These are phyloP conservation scores for Nematopogon swammerdamellus DNA, from an alignment of 2,888 invertebrate genomes.

Conservation along the genomic window DNA sequence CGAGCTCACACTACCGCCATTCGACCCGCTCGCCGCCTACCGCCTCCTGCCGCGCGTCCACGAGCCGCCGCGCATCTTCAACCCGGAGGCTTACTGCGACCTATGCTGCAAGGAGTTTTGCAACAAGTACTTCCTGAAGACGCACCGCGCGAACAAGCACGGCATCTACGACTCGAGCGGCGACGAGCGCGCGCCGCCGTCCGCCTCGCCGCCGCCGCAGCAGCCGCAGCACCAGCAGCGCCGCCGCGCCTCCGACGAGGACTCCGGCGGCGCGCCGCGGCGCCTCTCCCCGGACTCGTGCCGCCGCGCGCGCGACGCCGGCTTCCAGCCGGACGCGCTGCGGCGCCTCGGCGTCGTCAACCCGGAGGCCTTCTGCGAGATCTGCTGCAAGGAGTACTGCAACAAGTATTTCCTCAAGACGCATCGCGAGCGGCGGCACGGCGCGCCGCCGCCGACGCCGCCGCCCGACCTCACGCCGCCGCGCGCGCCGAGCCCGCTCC, in stretches of 20 bases:
- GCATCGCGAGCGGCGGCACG: slow-evolving; percentile 92
- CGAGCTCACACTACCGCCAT: slow-evolving; percentile 40
- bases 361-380: slow-evolving; percentile 89
- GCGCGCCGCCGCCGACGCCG: slow-evolving; percentile 55
- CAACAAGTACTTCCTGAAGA: slow-evolving; percentile 97
- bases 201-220: slow-evolving; percentile 32
- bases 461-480: slow-evolving; percentile 51
- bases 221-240: slow-evolving; percentile 50
- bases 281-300: slow-evolving; percentile 59
- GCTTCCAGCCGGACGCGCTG: slow-evolving; percentile 69
- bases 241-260: slow-evolving; percentile 41
- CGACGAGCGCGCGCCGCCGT: slow-evolving; percentile 22
- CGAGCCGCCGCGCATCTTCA: slow-evolving; percentile 80
- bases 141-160: slow-evolving; percentile 97
- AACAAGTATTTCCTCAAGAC: slow-evolving; percentile 90
- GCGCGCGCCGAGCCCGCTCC: slow-evolving; percentile 30
- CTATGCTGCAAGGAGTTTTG: slow-evolving; percentile 98
- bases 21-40: slow-evolving; percentile 55
- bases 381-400: slow-evolving; percentile 90
- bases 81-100: slow-evolving; percentile 96
- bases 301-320: slow-evolving; percentile 66
- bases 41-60: slow-evolving; percentile 43
- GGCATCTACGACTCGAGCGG: slow-evolving; percentile 74
- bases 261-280: slow-evolving; percentile 51
- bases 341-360: slow-evolving; percentile 77